phyloP scores from a whole-genome alignment of 2,888 invertebrate species.

The Synanthedon andrenaeformis region DNA sequence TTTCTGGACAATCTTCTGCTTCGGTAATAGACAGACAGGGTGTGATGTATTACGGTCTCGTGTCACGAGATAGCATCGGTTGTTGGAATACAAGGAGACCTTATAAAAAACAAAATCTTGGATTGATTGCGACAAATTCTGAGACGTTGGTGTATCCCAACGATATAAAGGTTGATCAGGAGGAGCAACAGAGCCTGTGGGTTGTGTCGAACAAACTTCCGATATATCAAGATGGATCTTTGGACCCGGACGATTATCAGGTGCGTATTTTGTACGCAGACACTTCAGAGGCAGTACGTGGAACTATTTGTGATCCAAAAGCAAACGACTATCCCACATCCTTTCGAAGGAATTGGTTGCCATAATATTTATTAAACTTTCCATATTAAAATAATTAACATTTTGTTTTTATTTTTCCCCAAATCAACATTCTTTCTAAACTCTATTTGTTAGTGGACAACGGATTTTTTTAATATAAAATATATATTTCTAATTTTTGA shows the following conservation, averaged over 20 bases:
- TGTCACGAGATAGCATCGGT: constrained; percentile 79
- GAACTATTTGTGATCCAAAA: constrained; percentile 78
- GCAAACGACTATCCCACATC: constrained; percentile 10
- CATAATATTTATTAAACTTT: constrained; percentile 14
- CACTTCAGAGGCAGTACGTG: constrained; percentile 72
- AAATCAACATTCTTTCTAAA: too few species aligned
- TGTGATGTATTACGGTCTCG: constrained; percentile 83
- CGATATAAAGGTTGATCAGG: constrained; percentile 82
- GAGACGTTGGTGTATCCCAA: constrained; percentile 82
- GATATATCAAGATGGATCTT: constrained; percentile 75
- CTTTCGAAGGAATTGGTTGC: constrained; percentile 18
- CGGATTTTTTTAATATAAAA: too few species aligned
- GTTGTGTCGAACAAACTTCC: constrained; percentile 81
- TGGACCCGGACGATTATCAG: constrained; percentile 76
- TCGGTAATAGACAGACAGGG: constrained; percentile 78
- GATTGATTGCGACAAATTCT: constrained; percentile 72
- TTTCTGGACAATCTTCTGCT: constrained; percentile 78
- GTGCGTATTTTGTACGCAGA: constrained; percentile 79
- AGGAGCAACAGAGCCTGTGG: constrained; percentile 78
- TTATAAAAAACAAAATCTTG: constrained; percentile 73
- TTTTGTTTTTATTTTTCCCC: too few species aligned
- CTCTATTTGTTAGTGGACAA: too few species aligned
- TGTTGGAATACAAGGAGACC: constrained; percentile 85
- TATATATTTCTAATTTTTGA: too few species aligned
- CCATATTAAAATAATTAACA: not conserved